Evolutionary conservation across 2,888 invertebrate genomes (phyloP).

Genomic region (Leucophenga maculata): DNA sequence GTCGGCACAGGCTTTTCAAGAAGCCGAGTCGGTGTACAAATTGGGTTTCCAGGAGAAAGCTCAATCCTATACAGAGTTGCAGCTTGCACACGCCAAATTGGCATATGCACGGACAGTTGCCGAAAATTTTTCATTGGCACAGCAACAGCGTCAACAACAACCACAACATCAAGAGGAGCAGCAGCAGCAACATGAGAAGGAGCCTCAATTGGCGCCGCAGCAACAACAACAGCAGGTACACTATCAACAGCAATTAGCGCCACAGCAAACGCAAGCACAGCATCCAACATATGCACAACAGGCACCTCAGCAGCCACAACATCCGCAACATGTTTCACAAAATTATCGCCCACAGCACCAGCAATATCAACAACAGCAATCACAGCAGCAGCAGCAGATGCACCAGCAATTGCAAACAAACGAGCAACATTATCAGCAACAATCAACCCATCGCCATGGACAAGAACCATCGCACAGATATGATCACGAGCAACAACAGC

Average conservation of each 20-base stretch:
- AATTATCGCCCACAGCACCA: conserved; percentile 32
- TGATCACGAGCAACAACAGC: conserved; percentile 29
- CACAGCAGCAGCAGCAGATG: conserved; percentile 31
- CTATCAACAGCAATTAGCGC: conserved; percentile 21
- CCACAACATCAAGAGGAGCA: conserved; percentile 45
- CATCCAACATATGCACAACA: conserved; percentile 30
- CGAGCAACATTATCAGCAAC: conserved; percentile 28
- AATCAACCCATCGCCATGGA: conserved; percentile 31
- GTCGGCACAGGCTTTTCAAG: conserved; percentile 84
- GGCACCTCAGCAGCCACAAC: neutral
- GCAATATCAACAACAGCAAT: conserved; percentile 28
- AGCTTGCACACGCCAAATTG: conserved; percentile 83
- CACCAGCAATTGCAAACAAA: conserved; percentile 29
- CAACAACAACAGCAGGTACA: conserved; percentile 31
- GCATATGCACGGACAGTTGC: conserved; percentile 78
- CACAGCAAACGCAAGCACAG: conserved; percentile 34
- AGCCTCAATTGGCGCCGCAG: conserved; percentile 35
- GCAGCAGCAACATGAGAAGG: conserved; percentile 43
- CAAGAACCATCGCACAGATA: conserved; percentile 17
- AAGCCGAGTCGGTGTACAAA: conserved; percentile 87
- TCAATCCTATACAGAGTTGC: conserved; percentile 84
- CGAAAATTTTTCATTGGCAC: conserved; percentile 38
- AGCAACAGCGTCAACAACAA: conserved; percentile 49
- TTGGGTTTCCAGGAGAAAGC: conserved; percentile 85
- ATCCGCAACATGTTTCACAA: conserved; percentile 3